These are phyloP conservation scores for Gopherus flavomarginatus DNA, from an alignment of 2,113 vertebrate genomes.

Conservation along the genomic window DNA sequence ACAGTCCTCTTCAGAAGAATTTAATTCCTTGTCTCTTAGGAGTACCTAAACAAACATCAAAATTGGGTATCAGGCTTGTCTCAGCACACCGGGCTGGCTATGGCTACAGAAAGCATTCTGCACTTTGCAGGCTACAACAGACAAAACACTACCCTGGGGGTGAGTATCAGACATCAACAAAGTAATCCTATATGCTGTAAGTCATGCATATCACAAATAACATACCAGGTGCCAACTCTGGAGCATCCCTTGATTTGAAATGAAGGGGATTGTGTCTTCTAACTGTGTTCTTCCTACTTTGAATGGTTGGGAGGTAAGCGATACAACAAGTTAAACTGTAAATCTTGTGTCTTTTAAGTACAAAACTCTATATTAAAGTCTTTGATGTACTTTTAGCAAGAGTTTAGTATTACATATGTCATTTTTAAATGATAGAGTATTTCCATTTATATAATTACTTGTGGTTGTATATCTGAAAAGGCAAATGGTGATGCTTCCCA, in stretches of 20 bases:
- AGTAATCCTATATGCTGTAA: background rate
- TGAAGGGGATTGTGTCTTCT: background rate
- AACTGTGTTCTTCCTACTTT: background rate
- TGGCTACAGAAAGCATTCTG: constrained; percentile 96
- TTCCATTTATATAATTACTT: background rate
- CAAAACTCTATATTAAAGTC: background rate
- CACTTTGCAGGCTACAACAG: constrained; percentile 96
- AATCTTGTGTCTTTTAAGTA: background rate
- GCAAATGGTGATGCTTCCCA: background rate
- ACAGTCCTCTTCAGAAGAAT: background rate
- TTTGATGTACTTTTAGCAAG: background rate
- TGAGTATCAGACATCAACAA: constrained; percentile 72
- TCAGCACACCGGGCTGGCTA: constrained; percentile 96
- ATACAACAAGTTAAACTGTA: background rate
- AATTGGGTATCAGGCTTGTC: constrained; percentile 95
- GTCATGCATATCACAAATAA: background rate
- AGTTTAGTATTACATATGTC: background rate
- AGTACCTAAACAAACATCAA: constrained; percentile 96
- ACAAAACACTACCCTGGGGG: constrained; percentile 94
- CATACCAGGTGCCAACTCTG: background rate
- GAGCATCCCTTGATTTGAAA: background rate
- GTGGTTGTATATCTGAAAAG: background rate
- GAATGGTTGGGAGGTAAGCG: background rate
- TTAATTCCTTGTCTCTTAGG: constrained; percentile 72
- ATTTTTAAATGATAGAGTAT: background rate